A percentile compares a stretch with the other conserved stretches of the same genome.
Evolutionary conservation across 2,888 invertebrate genomes (phyloP).

Genomic region (Subacronicta megacephala): DNA sequence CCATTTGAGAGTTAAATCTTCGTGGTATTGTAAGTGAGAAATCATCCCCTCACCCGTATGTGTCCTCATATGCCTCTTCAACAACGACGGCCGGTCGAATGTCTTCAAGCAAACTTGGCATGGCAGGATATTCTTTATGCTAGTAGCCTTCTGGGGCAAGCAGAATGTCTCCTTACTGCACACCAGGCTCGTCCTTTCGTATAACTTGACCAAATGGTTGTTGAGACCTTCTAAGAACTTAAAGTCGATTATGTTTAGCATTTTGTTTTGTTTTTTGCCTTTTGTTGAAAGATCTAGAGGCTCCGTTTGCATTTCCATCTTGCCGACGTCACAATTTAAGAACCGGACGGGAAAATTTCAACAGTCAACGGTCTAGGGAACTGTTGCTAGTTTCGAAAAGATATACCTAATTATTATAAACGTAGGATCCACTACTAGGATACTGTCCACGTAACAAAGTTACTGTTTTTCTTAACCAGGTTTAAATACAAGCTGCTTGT

Average conservation of each 20-base stretch:
- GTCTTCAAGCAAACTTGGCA: constrained; percentile 92
- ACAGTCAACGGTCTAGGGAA: neutral
- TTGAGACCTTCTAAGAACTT: constrained; percentile 82
- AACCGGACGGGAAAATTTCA: no score
- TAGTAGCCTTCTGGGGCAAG: constrained; percentile 53
- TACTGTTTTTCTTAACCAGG: neutral
- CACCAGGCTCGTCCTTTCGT: constrained; percentile 75
- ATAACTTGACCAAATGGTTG: constrained; percentile 78
- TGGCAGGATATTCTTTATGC: constrained; percentile 78
- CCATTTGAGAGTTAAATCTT: no score
- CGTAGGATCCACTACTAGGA: neutral
- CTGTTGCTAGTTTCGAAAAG: neutral
- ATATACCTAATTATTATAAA: neutral
- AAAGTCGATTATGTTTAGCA: constrained; percentile 76
- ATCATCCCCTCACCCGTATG: constrained; percentile 91
- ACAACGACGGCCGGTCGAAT: constrained; percentile 91
- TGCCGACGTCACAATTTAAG: no score
- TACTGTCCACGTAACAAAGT: neutral
- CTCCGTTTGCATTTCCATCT: constrained; percentile 80
- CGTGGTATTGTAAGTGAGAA: no score
- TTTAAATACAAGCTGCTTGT: neutral
- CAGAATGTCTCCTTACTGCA: constrained; percentile 59
- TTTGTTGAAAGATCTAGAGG: constrained; percentile 81
- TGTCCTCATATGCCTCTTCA: constrained; percentile 92
- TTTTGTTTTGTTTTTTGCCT: constrained; percentile 60